Conservation (phyloP, 2,797 vertebrate species). For the Erethizon dorsatum region DNA sequence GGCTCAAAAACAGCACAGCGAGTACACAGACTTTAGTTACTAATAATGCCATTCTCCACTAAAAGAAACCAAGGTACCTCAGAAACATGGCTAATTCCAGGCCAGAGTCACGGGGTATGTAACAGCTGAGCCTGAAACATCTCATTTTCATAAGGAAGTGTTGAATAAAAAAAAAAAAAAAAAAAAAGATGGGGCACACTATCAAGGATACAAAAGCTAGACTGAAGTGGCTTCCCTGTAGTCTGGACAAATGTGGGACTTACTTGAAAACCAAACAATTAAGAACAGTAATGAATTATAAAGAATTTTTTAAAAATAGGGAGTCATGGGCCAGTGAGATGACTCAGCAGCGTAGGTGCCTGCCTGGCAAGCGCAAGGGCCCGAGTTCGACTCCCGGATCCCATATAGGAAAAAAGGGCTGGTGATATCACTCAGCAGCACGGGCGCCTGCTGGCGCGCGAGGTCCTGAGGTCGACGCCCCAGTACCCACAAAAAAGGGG, state of each 20-base stretch:
- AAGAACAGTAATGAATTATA: slow-evolving; percentile 37
- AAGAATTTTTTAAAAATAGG: not conserved
- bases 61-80: not conserved
- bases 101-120: not conserved
- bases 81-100: not conserved
- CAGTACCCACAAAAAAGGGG: too few relatives aligned
- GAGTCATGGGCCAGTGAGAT: not conserved
- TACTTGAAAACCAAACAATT: not conserved
- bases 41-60: not conserved
- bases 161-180: not conserved
- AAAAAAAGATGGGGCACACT: not conserved
- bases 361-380: too few relatives aligned
- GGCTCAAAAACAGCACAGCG: not conserved
- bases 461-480: too few relatives aligned
- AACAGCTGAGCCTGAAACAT: not conserved
- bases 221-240: not conserved
- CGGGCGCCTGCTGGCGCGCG: too few relatives aligned
- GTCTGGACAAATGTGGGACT: slow-evolving; percentile 42
- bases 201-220: not conserved
- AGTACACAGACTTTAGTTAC: not conserved
- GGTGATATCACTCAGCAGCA: too few relatives aligned
- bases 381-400: too few relatives aligned
- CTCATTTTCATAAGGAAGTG: not conserved
- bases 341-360: too few relatives aligned
- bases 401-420: too few relatives aligned